Base-by-base conservation (phyloP, 2,888 invertebrate genomes). In the Pterobdella sp. region DNA sequence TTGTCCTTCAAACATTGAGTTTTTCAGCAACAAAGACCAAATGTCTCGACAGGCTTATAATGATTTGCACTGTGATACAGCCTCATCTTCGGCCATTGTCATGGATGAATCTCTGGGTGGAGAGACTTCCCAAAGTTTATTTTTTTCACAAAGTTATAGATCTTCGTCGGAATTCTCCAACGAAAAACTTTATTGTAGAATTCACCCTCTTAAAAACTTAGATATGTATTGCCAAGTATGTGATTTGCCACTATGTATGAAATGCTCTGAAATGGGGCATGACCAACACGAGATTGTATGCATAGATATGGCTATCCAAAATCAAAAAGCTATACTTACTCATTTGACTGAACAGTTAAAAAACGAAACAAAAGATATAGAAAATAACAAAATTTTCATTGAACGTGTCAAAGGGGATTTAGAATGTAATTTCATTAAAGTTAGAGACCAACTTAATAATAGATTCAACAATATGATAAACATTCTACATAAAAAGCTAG, bases 71-170 rank as follows among this genome's bases (percentile, higher is more conserved):
- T 35, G 34, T 14, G 68, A 35, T 42, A 42, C 68, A 4, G 36
- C 42, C 2, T 68, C 68, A 3, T 68, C 68, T 69, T 69, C 52
- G 26, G 69, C 52, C 2, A 69, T 69, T 42, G 31, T 52, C 1
- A 69, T 69, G 42, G 52, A 42, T 26, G 31, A 42, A 7, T 52
- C 52, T 18, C 10, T 68, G 32, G 32, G 22, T 4, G 56, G 35
- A 26, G 60, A 56, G 1, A 34, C 63, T 32, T 63, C 71, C 1
- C 42, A 52, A 60, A 63, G 71, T 29, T 29, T n/a, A n/a, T 7
- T 71, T 35, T 63, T 71, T 35, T 71, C 71, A 31, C 71, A 34
- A 60, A 71, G 71, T n/a, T 71, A 49, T 36, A 32, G 71, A 31
- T 71, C 71, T 14, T 71, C 71, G 22, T 52, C 71, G 35, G 71